phyloP scores from a whole-genome alignment of 2,113 vertebrate genomes.

The Alexandromys fortis region DNA sequence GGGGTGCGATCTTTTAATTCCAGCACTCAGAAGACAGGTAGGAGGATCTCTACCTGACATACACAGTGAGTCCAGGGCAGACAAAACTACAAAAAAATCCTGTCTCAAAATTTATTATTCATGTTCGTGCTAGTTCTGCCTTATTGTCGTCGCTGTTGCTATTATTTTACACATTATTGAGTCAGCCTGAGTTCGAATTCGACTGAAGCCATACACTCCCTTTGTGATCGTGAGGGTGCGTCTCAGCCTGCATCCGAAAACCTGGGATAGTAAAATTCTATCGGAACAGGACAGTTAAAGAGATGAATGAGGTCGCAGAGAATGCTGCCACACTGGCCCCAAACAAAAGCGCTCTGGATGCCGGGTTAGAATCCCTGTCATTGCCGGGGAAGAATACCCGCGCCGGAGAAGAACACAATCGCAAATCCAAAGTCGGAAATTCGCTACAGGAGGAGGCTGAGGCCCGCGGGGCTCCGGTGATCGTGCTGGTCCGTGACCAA shows the following conservation, averaged over 20 bases:
- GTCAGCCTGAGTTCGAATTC: not conserved
- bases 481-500: no score
- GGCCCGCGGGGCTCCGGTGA: not conserved
- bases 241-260: not conserved
- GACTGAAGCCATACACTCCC: not conserved
- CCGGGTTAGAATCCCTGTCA: not conserved
- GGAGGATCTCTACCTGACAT: not conserved
- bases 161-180: not conserved
- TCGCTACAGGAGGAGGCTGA: not conserved
- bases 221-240: not conserved
- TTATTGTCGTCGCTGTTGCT: not conserved
- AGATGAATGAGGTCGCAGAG: fast-evolving
- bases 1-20: not conserved
- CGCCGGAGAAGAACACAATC: not conserved
- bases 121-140: not conserved
- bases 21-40: not conserved
- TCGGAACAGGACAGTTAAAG: fast-evolving
- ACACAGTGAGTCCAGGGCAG: not conserved
- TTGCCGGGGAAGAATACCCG: no score
- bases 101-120: not conserved
- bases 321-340: not conserved
- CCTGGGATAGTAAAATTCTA: not conserved
- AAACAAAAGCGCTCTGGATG: not conserved
- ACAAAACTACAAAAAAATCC: not conserved
- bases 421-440: not conserved